Evolutionary conservation across 1,140 invertebrate genomes (phyloP).

Genomic region (Lucilia cuprina): DNA sequence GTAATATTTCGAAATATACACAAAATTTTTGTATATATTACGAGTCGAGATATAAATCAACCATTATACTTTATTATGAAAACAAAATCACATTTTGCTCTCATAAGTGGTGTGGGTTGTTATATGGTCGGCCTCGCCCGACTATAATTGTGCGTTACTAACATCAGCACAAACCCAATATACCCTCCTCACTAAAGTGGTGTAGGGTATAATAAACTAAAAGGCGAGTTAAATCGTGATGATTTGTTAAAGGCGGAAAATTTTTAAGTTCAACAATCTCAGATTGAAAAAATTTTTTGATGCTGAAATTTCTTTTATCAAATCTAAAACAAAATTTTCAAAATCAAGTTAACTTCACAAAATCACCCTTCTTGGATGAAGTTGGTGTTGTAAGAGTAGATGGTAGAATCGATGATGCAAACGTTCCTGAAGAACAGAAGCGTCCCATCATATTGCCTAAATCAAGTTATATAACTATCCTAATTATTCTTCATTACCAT

Average conservation of each 20-base stretch:
- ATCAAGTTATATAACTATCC: not conserved
- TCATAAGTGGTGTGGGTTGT: too few relatives aligned
- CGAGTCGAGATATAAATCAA: too few relatives aligned
- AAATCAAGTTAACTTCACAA: slow-evolving; percentile 6
- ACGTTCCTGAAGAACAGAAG: not conserved
- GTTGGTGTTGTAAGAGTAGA: not conserved
- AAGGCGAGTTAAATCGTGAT: not conserved
- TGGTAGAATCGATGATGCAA: not conserved
- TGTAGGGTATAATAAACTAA: too few relatives aligned
- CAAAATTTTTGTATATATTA: too few relatives aligned
- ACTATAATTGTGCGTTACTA: too few relatives aligned
- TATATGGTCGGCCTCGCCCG: too few relatives aligned
- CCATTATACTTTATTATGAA: too few relatives aligned
- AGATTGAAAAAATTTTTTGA: not conserved
- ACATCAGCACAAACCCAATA: too few relatives aligned
- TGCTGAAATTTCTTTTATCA: not conserved
- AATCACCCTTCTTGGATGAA: not conserved
- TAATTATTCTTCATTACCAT: slow-evolving; percentile 18
- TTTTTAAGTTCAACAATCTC: not conserved
- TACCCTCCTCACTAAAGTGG: too few relatives aligned
- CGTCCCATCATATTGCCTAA: slow-evolving; percentile 20
- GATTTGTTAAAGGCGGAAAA: not conserved
- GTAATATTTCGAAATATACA: too few relatives aligned
- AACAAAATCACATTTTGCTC: too few relatives aligned
- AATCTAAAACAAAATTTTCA: not conserved